Evolutionary conservation across 2,797 vertebrate species (phyloP), one percentile per base, ranked within the genome.

Genomic region (Microtus agrestis): DNA sequence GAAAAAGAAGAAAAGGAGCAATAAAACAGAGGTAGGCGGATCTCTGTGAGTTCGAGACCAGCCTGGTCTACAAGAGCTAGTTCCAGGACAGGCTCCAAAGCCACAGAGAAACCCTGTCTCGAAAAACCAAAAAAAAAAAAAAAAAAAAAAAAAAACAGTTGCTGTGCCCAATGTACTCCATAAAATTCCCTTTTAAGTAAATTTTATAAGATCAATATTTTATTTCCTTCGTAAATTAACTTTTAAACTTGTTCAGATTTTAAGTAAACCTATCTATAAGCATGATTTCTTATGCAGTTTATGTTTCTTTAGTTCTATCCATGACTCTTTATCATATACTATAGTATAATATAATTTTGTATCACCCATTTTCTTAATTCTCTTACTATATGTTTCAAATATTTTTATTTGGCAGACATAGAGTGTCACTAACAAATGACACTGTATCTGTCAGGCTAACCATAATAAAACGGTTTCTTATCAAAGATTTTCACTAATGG

Each of bases 361-460:
- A 54, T 89, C 10, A 67, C 23, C 10, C 4, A 17, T 67, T 89
- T 59, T 31, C 11, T 59, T 80, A n/a, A 80, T 67, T 37, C 4
- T 23, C 19, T 87, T 43, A 69, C 2, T n/a, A 34, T 65, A 0
- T 46, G 10, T 27, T 79, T 46, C 43, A 54, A 29, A 46, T 71
- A 5, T 86, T 86, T 77, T 82, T 23, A 48, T 59, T 92, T 48
- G 25, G 48, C 56, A 79, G 40, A n/a, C 3, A 25, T 74, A 40
- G 14, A 4, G 3, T 80, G 2, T 43, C 51, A 65, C 37, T n/a
- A 67, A 92, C 8, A 56, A 25, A 34, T 80, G 12, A 34, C 59
- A 37, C 31, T 34, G 2, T n/a, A 19, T 71, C 1, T 23, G 0
- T 9, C 31, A 25, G 10, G 11, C 1, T 73, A 34, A 27, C 17